These are phyloP conservation scores for Tubulanus polymorphus DNA, from an alignment of 2,888 invertebrate genomes.

Conservation along the genomic window DNA sequence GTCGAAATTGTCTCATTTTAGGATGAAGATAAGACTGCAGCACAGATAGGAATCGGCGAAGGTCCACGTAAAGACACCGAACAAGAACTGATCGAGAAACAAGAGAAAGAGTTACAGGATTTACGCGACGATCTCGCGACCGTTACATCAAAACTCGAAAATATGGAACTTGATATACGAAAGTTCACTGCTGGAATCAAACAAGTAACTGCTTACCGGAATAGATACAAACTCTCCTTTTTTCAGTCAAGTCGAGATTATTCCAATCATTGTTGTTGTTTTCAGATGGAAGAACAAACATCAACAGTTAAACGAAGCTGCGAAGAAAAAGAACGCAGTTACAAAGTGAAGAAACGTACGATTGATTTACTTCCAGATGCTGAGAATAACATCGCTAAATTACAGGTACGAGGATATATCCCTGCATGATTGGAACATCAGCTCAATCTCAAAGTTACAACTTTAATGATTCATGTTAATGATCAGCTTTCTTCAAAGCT, in stretches of 20 bases:
- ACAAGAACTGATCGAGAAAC: slow-evolving; percentile 44
- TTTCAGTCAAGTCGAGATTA: background rate
- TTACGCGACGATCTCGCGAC: slow-evolving; percentile 39
- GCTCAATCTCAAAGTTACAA: background rate
- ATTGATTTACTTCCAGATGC: slow-evolving; percentile 66
- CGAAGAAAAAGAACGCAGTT: slow-evolving; percentile 42
- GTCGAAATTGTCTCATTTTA: slow-evolving; percentile 23
- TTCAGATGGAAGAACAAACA: slow-evolving; percentile 44
- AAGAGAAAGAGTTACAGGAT: slow-evolving; percentile 44
- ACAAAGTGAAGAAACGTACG: slow-evolving; percentile 55
- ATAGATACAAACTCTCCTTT: background rate
- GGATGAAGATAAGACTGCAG: slow-evolving; percentile 43
- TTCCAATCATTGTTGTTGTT: background rate
- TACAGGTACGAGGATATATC: slow-evolving; percentile 41
- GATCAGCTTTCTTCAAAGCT: too few species aligned
- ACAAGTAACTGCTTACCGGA: slow-evolving; percentile 22
- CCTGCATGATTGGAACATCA: too few species aligned
- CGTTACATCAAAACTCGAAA: slow-evolving; percentile 37
- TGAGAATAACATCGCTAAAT: slow-evolving; percentile 48
- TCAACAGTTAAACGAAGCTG: slow-evolving; percentile 53
- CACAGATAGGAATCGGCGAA: slow-evolving; percentile 33
- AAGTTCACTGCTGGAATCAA: slow-evolving; percentile 43
- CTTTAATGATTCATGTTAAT: background rate
- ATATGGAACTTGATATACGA: slow-evolving; percentile 39
- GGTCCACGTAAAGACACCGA: slow-evolving; percentile 39